Evolutionary conservation across 2,888 invertebrate species (phyloP), one percentile per base, ranked within the genome.

Genomic region (Chrysolina americana): DNA sequence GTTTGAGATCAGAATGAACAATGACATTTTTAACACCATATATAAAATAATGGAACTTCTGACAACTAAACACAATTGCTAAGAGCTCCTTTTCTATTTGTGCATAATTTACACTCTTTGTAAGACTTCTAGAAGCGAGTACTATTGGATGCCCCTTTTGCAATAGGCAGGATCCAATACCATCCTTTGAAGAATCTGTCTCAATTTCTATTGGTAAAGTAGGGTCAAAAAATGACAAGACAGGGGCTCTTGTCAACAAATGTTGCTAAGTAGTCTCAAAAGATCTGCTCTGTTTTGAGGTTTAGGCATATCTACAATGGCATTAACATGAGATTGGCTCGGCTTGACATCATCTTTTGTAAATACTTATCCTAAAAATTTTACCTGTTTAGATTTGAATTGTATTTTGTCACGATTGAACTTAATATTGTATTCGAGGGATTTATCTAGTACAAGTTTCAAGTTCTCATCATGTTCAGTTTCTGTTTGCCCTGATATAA

Each of bases 71-170:
- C 41, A 41, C 6, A 8, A 41, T 41, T 41, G 41, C 41, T 10
- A 41, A 41, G 41, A 71, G 76, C 87, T 85, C 41, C 10, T 41
- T 41, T 81, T 84, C n/a, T n/a, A n/a, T n/a, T n/a, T n/a, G n/a
- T 28, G 28, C 28, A 28, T 28, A 28, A 73, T 81, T 77, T 71
- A 86, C 85, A 47, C 81, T 78, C 44, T 76, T 64, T 9, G 76
- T 83, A 19, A 86, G 69, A 41, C 81, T 82, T 76, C 84, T 65
- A 41, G 85, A 86, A 6, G 85, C 84, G 79, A 82, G 87, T n/a
- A 82, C 83, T n/a, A 86, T 79, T 44, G 44, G 44, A 44, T 44
- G 44, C 83, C 28, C 28, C 2, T 28, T 73, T 74, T 88, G 87
- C 10, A 87, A 19, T 15, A 87, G 41, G 56, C 81, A 84, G 41